Evolutionary conservation across 2,888 invertebrate species (phyloP).

Genomic region (Chrysolina oricalcia): DNA sequence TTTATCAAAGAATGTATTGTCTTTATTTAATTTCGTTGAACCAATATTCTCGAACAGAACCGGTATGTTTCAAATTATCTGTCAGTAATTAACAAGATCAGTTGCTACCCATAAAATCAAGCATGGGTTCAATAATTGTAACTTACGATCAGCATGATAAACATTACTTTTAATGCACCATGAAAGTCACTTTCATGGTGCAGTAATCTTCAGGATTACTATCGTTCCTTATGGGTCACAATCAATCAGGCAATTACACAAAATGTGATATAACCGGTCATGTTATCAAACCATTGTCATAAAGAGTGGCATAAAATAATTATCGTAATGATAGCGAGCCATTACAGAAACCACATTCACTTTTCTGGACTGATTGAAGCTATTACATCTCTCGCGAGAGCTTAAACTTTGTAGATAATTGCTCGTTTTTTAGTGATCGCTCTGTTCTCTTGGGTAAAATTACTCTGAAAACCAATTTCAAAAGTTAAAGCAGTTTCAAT

Average conservation of each 20-base stretch:
- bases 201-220: background rate
- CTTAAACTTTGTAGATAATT: background rate
- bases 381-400: conserved; percentile 29
- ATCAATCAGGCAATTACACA: background rate
- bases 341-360: conserved; percentile 33
- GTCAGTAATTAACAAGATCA: background rate
- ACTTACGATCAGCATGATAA: background rate
- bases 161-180: background rate
- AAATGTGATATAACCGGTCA: background rate
- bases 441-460: background rate
- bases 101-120: background rate
- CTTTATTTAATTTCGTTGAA: no score
- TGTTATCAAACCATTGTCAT: conserved; percentile 11
- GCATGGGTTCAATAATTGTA: background rate
- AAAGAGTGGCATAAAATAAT: conserved; percentile 21
- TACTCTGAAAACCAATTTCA: background rate
- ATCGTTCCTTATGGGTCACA: conserved; percentile 2
- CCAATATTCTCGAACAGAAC: no score
- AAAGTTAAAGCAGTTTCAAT: background rate
- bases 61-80: background rate
- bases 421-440: background rate
- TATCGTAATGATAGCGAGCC: conserved; percentile 34
- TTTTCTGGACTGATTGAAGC: conserved; percentile 39
- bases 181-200: background rate
- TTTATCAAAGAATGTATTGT: no score